Conservation (phyloP, 2,888 invertebrate species). For the Halictus ligatus region DNA sequence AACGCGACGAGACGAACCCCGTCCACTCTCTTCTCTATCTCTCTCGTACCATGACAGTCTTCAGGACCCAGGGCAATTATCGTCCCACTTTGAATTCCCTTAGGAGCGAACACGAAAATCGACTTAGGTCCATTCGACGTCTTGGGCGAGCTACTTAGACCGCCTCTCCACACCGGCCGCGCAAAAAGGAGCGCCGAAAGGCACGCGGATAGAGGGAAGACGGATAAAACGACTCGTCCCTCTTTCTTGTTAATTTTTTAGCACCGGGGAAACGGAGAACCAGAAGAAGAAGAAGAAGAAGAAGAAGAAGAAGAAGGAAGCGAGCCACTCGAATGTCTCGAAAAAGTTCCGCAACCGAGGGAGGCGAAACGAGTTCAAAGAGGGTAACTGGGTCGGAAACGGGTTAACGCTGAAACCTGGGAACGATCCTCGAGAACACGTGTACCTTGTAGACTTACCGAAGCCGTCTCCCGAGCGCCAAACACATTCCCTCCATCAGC, state of each 20-base stretch:
- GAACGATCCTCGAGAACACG: constrained; percentile 6
- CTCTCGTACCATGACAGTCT: too few species aligned
- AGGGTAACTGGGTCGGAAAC: constrained; percentile 48
- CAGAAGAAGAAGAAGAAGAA: not conserved
- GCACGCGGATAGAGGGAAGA: not conserved
- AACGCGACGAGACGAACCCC: not conserved
- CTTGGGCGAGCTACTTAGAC: not conserved
- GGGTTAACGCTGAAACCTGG: constrained; percentile 14
- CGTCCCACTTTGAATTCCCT: constrained; percentile 20
- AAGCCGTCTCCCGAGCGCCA: not conserved
- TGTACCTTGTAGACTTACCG: constrained; percentile 2
- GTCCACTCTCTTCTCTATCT: not conserved
- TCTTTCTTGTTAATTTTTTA: constrained; percentile 3
- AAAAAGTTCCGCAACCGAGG: not conserved
- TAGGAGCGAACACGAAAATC: constrained; percentile 17
- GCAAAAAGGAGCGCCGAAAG: constrained; percentile 6
- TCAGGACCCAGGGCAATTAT: constrained; percentile 14
- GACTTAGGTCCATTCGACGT: not conserved
- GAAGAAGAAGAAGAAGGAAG: not conserved
- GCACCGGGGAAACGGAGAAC: not conserved
- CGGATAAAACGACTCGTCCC: constrained; percentile 10
- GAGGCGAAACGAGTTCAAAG: constrained; percentile 32
- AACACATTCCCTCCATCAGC: constrained; percentile 43
- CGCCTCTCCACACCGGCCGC: not conserved
- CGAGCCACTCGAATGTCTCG: constrained; percentile 3